Evolutionary conservation across 1,140 invertebrate genomes (phyloP).

Genomic region (Ganaspis sp.): DNA sequence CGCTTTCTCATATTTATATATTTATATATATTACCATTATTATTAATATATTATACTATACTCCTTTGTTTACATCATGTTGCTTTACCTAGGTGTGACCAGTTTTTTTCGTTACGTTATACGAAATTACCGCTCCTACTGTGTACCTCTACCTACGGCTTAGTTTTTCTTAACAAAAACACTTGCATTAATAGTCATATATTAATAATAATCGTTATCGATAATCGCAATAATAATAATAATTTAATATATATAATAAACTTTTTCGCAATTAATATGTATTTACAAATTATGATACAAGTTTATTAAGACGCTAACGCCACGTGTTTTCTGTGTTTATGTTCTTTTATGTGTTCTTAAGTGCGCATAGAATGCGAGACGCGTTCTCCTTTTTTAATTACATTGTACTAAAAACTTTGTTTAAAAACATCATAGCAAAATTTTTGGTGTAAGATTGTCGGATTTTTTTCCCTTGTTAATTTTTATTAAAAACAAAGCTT

Average conservation of each 20-base stretch:
- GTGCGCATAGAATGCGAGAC: constrained; percentile 29
- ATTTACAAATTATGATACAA: constrained; percentile 73
- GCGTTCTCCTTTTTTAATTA: constrained; percentile 3
- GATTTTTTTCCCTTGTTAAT: too few relatives aligned
- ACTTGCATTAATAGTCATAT: constrained; percentile 56
- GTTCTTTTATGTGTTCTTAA: constrained; percentile 8
- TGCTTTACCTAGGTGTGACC: constrained; percentile 50
- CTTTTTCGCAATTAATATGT: constrained; percentile 66
- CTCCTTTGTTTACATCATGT: constrained; percentile 48
- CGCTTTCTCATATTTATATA: constrained; percentile 58
- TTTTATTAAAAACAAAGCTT: too few relatives aligned
- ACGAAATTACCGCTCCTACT: constrained; percentile 39
- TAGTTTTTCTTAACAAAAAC: constrained; percentile 66
- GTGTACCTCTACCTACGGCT: constrained; percentile 49
- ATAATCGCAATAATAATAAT: constrained; percentile 66
- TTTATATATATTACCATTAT: constrained; percentile 61
- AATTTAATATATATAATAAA: constrained; percentile 67
- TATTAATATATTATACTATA: constrained; percentile 61
- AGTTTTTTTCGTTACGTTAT: constrained; percentile 38
- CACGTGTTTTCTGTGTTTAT: constrained; percentile 18
- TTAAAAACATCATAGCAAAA: background rate
- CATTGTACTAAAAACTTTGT: background rate
- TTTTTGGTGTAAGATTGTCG: background rate
- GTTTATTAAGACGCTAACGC: constrained; percentile 36
- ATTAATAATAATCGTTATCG: constrained; percentile 61